These are phyloP conservation scores for Epsilonema sp. DNA, from an alignment of 2,888 invertebrate species.

Conservation along the genomic window DNA sequence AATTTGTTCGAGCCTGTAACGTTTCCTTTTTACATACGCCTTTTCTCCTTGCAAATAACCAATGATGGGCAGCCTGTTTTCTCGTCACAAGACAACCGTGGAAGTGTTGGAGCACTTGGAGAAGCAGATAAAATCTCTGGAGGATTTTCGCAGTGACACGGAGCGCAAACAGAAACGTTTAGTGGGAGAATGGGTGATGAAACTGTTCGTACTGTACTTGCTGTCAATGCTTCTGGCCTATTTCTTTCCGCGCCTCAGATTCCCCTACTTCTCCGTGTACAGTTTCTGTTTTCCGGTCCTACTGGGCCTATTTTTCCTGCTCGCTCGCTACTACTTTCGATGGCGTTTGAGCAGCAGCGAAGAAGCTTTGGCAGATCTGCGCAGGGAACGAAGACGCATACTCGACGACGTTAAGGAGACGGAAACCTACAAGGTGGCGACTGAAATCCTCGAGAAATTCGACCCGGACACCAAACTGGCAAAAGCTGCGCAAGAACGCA, in stretches of 20 bases:
- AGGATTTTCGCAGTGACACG: neutral
- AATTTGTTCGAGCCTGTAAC: too few species aligned
- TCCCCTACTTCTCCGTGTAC: neutral
- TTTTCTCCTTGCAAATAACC: too few species aligned
- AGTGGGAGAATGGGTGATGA: neutral
- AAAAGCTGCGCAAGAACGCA: slow-evolving; percentile 8
- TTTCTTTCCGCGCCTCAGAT: neutral
- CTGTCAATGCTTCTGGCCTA: neutral
- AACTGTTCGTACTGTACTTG: neutral
- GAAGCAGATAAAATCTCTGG: neutral
- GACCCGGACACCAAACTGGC: slow-evolving; percentile 40
- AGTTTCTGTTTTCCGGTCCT: too few species aligned
- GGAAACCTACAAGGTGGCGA: slow-evolving; percentile 85
- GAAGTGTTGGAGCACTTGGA: slow-evolving; percentile 3
- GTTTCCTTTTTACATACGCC: too few species aligned
- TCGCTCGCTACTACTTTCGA: too few species aligned
- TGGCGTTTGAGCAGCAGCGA: neutral
- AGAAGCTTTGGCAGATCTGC: neutral
- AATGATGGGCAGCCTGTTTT: neutral
- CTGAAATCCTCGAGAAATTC: slow-evolving; percentile 65
- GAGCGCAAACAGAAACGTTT: neutral
- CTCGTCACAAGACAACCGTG: neutral
- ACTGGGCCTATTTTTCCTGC: neutral
- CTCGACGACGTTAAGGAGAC: slow-evolving; percentile 89
- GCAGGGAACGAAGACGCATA: slow-evolving; percentile 36